Evolutionary conservation across 2,797 vertebrate species (phyloP), one percentile per base, ranked within the genome.

Genomic region (Anas flavirostris): DNA sequence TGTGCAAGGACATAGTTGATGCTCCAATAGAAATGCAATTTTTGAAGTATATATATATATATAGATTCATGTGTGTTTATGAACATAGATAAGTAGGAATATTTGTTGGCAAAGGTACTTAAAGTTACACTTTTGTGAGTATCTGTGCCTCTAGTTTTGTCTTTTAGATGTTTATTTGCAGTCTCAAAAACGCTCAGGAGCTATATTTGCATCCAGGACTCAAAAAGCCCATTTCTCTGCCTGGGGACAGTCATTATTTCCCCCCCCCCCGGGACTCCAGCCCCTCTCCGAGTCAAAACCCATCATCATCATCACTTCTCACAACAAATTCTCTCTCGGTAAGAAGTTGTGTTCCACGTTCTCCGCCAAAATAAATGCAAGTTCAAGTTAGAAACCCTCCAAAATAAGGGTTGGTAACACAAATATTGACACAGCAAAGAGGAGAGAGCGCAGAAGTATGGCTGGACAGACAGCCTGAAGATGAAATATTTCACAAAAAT

Each of bases 381-480:
- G 94, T 95, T 94, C 84, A 87, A 96, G 86, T 87, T 41, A 91
- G 94, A 94, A 93, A 96, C 84, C 69, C 87, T 95, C 96, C 87
- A 96, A 95, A 97, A 97, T 82, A 94, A 82, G 91, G 80, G 91
- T 90, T 96, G 93, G 94, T 94, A 96, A 95, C 83, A 78, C 94
- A 96, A 97, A 96, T 97, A 96, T 96, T 96, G 95, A 97, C 96
- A 97, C 87, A 95, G 93, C 92, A 88, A 95, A 94, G 94, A 94
- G 62, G 82, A 95, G 91, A 75, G 86, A 90, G 75, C 46, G 72
- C 84, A 91, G 93, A 39, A 95, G 82, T 68, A 84, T 53, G 83
- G 94, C 80, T 95, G 93, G 78, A 95, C 79, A 89, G 94, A 97
- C 88, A 94, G 91, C 78, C 88, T 95, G 68, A 93, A 94, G 88